Evolutionary conservation across 1,140 invertebrate genomes (phyloP).

Genomic region (Orchestia grillus): DNA sequence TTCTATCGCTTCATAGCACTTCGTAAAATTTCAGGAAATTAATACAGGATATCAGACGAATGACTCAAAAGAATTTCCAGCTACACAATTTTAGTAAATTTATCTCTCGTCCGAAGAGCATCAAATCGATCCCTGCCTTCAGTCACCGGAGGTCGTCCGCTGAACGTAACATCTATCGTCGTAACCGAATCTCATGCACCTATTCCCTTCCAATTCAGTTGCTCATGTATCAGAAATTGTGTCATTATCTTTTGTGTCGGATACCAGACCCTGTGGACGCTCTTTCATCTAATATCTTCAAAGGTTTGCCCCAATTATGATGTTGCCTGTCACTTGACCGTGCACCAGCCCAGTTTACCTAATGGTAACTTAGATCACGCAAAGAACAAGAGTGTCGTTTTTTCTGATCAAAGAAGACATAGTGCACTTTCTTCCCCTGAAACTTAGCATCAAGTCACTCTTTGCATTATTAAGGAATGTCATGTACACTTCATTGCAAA

Average conservation of each 20-base stretch:
- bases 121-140: no score
- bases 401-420: neutral
- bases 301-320: neutral
- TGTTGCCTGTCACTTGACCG: neutral
- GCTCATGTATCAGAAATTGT: neutral
- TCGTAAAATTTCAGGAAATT: no score
- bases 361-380: neutral
- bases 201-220: neutral
- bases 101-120: no score
- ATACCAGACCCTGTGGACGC: neutral
- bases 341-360: neutral
- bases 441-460: no score
- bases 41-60: no score
- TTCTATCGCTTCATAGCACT: no score
- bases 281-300: neutral
- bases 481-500: no score
- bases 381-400: neutral
- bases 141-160: neutral
- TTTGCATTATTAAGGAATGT: no score
- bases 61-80: no score
- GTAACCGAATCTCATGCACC: neutral
- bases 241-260: neutral
- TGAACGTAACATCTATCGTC: no score
- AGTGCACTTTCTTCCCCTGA: no score
- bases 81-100: no score